Percentiles rank a stretch among this genome's conserved stretches.
phyloP scores from a whole-genome alignment of 1,140 invertebrate species.

The Rhagoletis pomonella region DNA sequence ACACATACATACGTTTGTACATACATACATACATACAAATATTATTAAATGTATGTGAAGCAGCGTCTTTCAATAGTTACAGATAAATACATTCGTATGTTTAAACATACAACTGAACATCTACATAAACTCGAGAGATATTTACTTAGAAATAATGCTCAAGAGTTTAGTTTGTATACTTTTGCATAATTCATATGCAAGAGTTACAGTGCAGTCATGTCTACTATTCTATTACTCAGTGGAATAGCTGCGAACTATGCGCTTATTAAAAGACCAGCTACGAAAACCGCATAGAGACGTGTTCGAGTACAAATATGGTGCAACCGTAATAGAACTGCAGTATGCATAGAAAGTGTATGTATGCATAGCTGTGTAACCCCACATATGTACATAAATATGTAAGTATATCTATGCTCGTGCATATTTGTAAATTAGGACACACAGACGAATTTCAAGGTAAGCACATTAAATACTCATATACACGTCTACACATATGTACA shows the following conservation, averaged over 20 bases:
- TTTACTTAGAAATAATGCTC: conserved; percentile 29
- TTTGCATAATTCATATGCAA: conserved; percentile 10
- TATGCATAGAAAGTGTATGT: too few species aligned
- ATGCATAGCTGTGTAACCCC: not conserved
- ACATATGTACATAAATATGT: not conserved
- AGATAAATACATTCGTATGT: too few species aligned
- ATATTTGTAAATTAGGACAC: not conserved
- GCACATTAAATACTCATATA: not conserved
- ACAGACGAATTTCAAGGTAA: not conserved
- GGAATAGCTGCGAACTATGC: not conserved
- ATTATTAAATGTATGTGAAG: too few species aligned
- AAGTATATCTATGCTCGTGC: not conserved
- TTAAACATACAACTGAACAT: not conserved
- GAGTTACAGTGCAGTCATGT: not conserved
- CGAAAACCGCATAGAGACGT: not conserved
- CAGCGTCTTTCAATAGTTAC: too few species aligned
- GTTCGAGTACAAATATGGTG: not conserved
- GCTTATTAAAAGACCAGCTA: not conserved
- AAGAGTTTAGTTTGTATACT: conserved; percentile 10
- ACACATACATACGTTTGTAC: not conserved
- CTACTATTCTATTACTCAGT: not conserved
- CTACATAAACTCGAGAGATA: not conserved
- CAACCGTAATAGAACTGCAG: too few species aligned
- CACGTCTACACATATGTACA: not conserved
- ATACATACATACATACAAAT: too few species aligned